phyloP scores from a whole-genome alignment of 2,888 invertebrate species.

The Syritta pipiens region DNA sequence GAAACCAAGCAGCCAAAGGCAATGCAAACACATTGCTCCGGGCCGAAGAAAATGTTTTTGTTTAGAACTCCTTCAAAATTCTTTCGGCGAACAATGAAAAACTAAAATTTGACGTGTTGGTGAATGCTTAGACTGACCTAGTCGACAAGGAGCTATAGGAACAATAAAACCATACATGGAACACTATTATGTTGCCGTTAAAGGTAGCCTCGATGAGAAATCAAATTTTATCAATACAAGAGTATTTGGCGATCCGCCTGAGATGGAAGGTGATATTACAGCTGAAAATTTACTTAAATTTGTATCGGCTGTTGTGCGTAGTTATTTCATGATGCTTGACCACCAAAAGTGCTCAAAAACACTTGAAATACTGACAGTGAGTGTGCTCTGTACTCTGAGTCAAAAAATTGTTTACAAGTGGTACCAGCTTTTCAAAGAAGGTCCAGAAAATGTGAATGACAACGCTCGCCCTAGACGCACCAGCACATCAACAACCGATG shows the following conservation, averaged over 20 bases:
- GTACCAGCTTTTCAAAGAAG: too few relatives aligned
- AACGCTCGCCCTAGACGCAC: too few relatives aligned
- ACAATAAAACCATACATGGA: conserved; percentile 34
- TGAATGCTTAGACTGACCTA: conserved; percentile 11
- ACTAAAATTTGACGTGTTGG: conserved; percentile 15
- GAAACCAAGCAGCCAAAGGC: conserved; percentile 71
- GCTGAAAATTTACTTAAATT: conserved; percentile 16
- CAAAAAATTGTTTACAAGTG: too few relatives aligned
- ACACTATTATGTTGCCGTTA: conserved; percentile 42
- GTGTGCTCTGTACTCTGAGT: too few relatives aligned
- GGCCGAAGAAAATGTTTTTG: conserved; percentile 72
- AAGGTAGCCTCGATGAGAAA: conserved; percentile 46
- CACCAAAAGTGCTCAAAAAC: too few relatives aligned
- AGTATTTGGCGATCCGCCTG: conserved; percentile 43
- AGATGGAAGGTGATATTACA: conserved; percentile 45
- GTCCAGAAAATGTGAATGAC: too few relatives aligned
- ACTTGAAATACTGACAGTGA: too few relatives aligned
- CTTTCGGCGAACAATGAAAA: conserved; percentile 54
- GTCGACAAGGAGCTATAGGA: conserved; percentile 36
- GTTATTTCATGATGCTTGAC: conserved; percentile 45
- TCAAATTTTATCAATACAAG: conserved; percentile 40
- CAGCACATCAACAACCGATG: too few relatives aligned
- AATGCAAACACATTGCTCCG: conserved; percentile 70
- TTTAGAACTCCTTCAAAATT: conserved; percentile 72
- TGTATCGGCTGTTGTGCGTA: conserved; percentile 42